phyloP scores from a whole-genome alignment of 2,113 vertebrate genomes.

The Antigone vipio region DNA sequence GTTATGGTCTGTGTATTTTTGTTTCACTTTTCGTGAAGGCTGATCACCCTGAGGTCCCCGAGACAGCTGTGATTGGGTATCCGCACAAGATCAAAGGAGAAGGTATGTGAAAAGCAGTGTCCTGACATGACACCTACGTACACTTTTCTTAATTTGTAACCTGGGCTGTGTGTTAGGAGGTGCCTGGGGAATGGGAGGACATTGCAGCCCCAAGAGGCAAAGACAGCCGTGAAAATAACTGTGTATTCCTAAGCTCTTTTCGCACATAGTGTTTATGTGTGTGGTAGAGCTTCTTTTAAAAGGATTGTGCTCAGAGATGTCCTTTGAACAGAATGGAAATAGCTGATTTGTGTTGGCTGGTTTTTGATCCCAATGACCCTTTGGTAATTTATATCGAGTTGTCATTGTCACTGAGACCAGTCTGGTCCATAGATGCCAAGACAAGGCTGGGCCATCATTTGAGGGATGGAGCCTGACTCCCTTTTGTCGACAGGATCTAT shows the following conservation, averaged over 20 bases:
- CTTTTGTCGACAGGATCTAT: background rate
- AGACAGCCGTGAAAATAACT: background rate
- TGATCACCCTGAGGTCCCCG: slow-evolving; percentile 87
- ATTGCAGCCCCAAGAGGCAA: background rate
- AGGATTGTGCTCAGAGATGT: background rate
- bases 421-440: background rate
- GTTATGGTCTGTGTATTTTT: background rate
- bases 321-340: background rate
- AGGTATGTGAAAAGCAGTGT: slow-evolving; percentile 72
- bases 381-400: background rate
- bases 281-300: background rate
- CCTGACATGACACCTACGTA: background rate
- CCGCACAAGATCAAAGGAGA: slow-evolving; percentile 91
- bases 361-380: background rate
- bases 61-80: slow-evolving; percentile 88
- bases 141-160: background rate
- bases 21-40: slow-evolving; percentile 72
- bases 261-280: background rate
- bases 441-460: background rate
- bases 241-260: background rate
- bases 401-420: background rate
- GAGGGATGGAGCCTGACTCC: background rate
- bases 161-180: background rate
- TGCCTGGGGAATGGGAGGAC: background rate
- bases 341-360: background rate